Percentiles rank a stretch among this genome's conserved stretches.
Conservation (phyloP, 2,888 invertebrate species). For the Adineta ricciae region DNA sequence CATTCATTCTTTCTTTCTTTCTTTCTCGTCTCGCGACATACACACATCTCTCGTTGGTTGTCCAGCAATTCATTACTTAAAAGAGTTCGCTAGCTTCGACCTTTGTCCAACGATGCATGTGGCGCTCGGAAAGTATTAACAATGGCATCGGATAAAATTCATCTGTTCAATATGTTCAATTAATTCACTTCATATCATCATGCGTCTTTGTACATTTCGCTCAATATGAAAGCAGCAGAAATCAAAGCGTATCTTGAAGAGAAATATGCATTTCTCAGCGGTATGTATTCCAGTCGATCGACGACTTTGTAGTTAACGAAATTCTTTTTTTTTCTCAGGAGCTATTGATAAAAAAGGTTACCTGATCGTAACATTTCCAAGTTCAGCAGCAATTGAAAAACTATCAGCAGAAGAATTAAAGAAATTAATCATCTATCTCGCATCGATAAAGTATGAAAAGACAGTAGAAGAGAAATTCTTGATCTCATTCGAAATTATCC, state of each 20-base stretch:
- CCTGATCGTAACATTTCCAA: slow-evolving; percentile 29
- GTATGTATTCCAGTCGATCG: neutral
- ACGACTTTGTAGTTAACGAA: neutral
- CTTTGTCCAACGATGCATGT: neutral
- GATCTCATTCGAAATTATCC: too few species aligned
- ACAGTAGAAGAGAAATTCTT: too few species aligned
- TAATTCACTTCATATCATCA: neutral
- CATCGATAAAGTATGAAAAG: slow-evolving; percentile 15
- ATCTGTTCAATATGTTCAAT: neutral
- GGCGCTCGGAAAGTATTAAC: neutral
- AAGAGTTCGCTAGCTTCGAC: neutral
- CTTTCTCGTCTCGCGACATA: neutral
- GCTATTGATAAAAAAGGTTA: slow-evolving; percentile 26
- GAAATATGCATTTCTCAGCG: neutral
- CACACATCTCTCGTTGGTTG: neutral
- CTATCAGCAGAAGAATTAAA: slow-evolving; percentile 27
- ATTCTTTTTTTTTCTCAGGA: slow-evolving; percentile 5
- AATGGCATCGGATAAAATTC: neutral
- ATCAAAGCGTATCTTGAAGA: neutral
- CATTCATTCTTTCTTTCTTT: too few species aligned
- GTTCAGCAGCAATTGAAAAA: slow-evolving; percentile 21
- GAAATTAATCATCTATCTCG: slow-evolving; percentile 28
- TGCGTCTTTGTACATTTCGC: neutral
- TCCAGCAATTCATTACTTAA: neutral
- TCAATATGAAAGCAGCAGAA: neutral